Evolutionary conservation across 2,888 invertebrate genomes (phyloP), one percentile per base, ranked within the genome.

Genomic region (Pseudolycoriella hygida): DNA sequence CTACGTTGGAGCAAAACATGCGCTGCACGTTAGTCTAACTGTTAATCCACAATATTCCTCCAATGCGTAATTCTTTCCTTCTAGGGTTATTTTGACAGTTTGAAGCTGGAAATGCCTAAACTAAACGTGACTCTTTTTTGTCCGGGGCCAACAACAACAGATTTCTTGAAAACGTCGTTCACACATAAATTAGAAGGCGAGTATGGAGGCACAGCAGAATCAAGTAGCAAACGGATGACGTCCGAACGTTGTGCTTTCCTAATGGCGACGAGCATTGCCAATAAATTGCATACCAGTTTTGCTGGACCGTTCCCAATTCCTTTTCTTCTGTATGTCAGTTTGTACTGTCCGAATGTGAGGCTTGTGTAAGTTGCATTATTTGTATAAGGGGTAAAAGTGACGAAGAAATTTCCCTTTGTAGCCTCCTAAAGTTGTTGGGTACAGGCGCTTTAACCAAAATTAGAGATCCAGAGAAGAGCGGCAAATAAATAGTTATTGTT

Each of bases 91-190:
- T 78, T 80, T 59, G 71, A 76, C 51, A 57, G 71, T n/a, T 61
- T 85, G 58, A 74, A 76, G 55, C 52, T 69, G 20, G 66, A 66
- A n/a, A 63, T 68, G 39, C 60, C 60, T 1, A 70, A 74, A 44
- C 66, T 86, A 42, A 56, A 70, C 25, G 70, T 86, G 0, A 78
- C 79, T 1, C 57, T 84, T 39, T 66, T 82, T 31, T 83, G 84
- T 55, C 86, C 87, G 0, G 87, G 87, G 4, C 84, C 86, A 3
- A 71, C 77, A 14, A 77, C 76, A 56, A 80, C 83, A 0, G 73
- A 77, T 51, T 73, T 85, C 50, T 65, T 83, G 31, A 57, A 70
- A 31, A 72, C 77, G 55, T 72, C 78, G 50, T 84, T 80, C 55
- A 85, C 84, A 1, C 76, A 66, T 5, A 70, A 70, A 51, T 53